Evolutionary conservation across 2,113 vertebrate species (phyloP).

Genomic region (Danionella cerebrum): DNA sequence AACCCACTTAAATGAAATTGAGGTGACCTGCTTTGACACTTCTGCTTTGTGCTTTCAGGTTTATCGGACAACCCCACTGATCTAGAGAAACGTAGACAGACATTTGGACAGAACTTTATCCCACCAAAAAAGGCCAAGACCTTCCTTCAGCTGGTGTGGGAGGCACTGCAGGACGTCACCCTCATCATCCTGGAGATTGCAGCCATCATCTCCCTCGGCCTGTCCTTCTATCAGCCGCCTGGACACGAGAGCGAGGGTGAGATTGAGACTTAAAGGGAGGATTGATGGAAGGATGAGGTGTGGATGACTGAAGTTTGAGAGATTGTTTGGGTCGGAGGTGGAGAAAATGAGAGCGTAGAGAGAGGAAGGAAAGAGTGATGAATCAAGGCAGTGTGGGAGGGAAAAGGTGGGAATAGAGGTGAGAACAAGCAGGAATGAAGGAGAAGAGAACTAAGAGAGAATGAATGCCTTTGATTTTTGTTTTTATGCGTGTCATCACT

Average conservation of each 20-base stretch:
- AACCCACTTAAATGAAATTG: not conserved
- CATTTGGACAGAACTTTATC: conserved; percentile 81
- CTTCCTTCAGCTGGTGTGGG: conserved; percentile 85
- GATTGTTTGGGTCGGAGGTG: not conserved
- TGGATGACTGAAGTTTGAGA: not conserved
- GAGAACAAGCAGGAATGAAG: conserved; percentile 14
- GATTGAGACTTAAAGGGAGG: conserved; percentile 19
- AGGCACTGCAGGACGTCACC: conserved; percentile 84
- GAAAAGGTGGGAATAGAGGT: conserved; percentile 25
- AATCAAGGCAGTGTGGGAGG: conserved; percentile 13
- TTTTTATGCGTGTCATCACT: too few species aligned
- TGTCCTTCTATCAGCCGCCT: conserved; percentile 83
- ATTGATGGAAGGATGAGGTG: not conserved
- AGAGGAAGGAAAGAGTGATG: not conserved
- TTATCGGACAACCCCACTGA: conserved; percentile 72
- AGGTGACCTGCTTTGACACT: not conserved
- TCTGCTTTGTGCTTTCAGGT: conserved; percentile 53
- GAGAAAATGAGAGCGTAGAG: not conserved
- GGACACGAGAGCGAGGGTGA: conserved; percentile 70
- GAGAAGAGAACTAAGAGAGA: not conserved
- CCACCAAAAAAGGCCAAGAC: conserved; percentile 85
- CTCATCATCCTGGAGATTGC: conserved; percentile 88
- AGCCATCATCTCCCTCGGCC: conserved; percentile 80
- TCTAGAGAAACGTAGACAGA: conserved; percentile 73
- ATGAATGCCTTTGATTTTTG: too few species aligned